These are phyloP conservation scores for Mesorhabditis sp. DNA, from an alignment of 2,888 invertebrate genomes.

Conservation along the genomic window DNA sequence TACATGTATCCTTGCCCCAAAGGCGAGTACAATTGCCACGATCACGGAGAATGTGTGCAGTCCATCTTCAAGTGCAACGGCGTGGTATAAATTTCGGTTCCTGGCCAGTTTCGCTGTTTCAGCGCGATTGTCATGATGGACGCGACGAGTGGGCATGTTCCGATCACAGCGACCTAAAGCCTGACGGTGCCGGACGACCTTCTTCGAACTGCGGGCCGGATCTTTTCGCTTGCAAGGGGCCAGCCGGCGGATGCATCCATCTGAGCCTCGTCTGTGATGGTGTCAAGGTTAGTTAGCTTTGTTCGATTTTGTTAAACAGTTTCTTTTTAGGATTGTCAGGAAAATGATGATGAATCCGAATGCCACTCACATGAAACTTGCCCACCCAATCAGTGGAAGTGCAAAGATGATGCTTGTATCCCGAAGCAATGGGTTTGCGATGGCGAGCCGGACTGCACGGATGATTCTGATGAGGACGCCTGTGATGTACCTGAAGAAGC, in stretches of 20 bases:
- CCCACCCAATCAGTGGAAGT: background rate
- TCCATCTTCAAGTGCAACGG: background rate
- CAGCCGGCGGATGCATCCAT: slow-evolving; percentile 13
- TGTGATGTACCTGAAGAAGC: slow-evolving; percentile 40
- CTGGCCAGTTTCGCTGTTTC: slow-evolving; percentile 4
- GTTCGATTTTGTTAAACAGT: background rate
- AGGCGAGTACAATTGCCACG: background rate
- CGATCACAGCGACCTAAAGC: background rate
- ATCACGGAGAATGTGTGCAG: background rate
- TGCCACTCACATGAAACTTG: slow-evolving; percentile 1
- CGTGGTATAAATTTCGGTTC: background rate
- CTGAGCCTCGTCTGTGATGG: slow-evolving; percentile 19
- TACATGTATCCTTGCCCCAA: slow-evolving; percentile 25
- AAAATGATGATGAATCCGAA: slow-evolving; percentile 27
- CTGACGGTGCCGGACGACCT: background rate
- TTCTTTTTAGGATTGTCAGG: slow-evolving; percentile 24
- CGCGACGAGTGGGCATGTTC: background rate
- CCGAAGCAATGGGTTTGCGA: background rate
- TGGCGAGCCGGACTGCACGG: slow-evolving; percentile 15
- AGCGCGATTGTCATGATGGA: background rate
- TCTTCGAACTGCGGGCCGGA: no score
- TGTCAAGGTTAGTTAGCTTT: slow-evolving; percentile 10
- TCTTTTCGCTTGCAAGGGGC: no score
- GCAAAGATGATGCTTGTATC: background rate
- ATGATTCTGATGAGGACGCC: slow-evolving; percentile 9